Conservation (phyloP, 2,888 invertebrate species). For the Morpho helenor region DNA sequence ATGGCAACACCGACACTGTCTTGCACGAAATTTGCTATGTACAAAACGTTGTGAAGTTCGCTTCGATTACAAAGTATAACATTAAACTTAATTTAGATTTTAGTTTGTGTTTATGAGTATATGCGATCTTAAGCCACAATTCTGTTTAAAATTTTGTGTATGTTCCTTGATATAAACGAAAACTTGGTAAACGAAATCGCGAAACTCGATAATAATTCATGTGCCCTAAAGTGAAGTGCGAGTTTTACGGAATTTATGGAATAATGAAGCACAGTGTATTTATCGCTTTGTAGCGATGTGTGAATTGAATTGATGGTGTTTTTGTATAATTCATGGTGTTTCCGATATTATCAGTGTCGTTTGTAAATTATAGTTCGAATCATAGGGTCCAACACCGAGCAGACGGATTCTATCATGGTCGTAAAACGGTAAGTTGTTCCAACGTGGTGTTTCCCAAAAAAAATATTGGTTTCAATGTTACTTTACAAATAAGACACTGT, state of each 20-base stretch:
- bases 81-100: constrained; percentile 40
- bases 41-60: constrained; percentile 30
- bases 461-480: constrained; percentile 10
- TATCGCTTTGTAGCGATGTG: constrained; percentile 75
- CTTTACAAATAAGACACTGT: too few species aligned
- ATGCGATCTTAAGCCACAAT: too few species aligned
- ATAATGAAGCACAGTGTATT: constrained; percentile 66
- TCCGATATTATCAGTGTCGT: constrained; percentile 62
- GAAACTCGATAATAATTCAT: constrained; percentile 40
- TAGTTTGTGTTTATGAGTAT: constrained; percentile 49
- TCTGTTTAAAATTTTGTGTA: too few species aligned
- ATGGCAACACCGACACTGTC: neutral
- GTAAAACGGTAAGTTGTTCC: constrained; percentile 72
- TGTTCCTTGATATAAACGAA: constrained; percentile 11
- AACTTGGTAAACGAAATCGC: constrained; percentile 26
- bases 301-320: constrained; percentile 71
- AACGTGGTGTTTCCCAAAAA: constrained; percentile 29
- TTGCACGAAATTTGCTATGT: constrained; percentile 3
- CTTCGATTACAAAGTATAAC: constrained; percentile 24
- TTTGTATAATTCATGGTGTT: constrained; percentile 74
- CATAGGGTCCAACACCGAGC: constrained; percentile 79
- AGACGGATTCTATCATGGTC: constrained; percentile 80
- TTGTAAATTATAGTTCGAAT: constrained; percentile 70
- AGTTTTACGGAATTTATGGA: constrained; percentile 55
- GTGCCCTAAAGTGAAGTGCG: constrained; percentile 65